phyloP scores from a whole-genome alignment of 2,113 vertebrate species.

The Datnioides undecimradiatus region DNA sequence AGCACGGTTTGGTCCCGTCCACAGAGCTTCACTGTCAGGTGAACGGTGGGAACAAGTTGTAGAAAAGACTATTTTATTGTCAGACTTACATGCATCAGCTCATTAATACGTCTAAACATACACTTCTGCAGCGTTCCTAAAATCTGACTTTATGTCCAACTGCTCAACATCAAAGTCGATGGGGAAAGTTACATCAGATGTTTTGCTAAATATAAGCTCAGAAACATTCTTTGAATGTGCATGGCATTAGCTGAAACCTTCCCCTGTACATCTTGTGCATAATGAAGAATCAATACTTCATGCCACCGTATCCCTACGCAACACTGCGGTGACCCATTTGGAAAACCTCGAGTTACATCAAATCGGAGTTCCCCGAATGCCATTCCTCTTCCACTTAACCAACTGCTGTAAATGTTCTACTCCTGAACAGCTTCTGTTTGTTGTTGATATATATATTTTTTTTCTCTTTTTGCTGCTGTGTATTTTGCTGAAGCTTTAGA shows the following conservation, averaged over 20 bases:
- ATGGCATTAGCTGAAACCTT: background rate
- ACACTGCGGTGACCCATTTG: conserved; percentile 50
- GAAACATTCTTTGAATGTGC: conserved; percentile 4
- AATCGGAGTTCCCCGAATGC: conserved; percentile 59
- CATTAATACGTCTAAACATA: background rate
- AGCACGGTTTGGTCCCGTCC: background rate
- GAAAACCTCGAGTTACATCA: conserved; percentile 57
- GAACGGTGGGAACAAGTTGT: too few species aligned
- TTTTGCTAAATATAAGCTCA: conserved; percentile 28
- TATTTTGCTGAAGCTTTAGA: conserved; percentile 80
- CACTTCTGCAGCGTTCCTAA: background rate
- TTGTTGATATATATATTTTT: conserved; percentile 52
- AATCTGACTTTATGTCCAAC: conserved; percentile 2
- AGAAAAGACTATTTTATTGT: too few species aligned
- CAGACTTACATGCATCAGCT: background rate
- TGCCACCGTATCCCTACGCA: conserved; percentile 28
- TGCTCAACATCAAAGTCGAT: conserved; percentile 44
- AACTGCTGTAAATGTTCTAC: conserved; percentile 48
- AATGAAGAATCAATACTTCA: conserved; percentile 51
- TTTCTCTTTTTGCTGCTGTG: conserved; percentile 51
- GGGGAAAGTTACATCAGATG: conserved; percentile 39
- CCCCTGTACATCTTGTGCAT: conserved; percentile 28
- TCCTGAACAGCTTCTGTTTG: conserved; percentile 64
- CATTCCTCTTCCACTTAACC: conserved; percentile 27
- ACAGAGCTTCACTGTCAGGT: too few species aligned